These are phyloP conservation scores for Cavia aperea DNA, from an alignment of 2,113 vertebrate species.

Conservation along the genomic window DNA sequence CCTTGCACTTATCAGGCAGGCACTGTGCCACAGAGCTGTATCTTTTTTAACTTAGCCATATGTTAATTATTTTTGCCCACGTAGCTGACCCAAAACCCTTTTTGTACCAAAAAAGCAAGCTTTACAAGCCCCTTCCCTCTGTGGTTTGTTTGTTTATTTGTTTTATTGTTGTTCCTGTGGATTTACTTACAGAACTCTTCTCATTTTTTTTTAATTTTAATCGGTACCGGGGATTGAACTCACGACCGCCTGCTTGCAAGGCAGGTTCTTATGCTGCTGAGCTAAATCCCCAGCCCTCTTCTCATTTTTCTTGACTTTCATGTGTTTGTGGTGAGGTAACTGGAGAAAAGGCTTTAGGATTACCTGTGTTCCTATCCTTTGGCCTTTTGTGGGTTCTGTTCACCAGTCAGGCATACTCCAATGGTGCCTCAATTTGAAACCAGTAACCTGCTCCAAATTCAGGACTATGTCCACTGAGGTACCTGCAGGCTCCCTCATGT, in stretches of 20 bases:
- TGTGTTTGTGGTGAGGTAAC: not conserved
- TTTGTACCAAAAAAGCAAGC: not conserved
- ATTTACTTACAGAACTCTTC: not conserved
- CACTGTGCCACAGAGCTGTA: too few relatives aligned
- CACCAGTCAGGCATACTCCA: not conserved
- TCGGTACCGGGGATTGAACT: too few relatives aligned
- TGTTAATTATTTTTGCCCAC: not conserved
- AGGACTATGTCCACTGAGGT: not conserved
- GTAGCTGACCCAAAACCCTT: not conserved
- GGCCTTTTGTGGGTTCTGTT: not conserved
- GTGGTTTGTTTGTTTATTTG: not conserved
- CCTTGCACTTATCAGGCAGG: too few relatives aligned
- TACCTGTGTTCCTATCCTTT: not conserved
- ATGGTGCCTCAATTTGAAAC: not conserved
- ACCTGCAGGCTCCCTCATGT: not conserved
- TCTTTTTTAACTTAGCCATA: not conserved
- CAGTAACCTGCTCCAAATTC: not conserved
- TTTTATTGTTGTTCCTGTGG: too few relatives aligned
- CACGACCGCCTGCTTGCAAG: too few relatives aligned
- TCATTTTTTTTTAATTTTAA: not conserved
- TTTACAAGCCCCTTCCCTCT: not conserved
- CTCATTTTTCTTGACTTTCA: not conserved
- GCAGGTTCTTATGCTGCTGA: too few relatives aligned
- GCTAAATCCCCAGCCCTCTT: not conserved
- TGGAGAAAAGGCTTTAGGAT: too few relatives aligned